phyloP scores from a whole-genome alignment of 1,140 invertebrate species.

The Lanistes nyassanus region DNA sequence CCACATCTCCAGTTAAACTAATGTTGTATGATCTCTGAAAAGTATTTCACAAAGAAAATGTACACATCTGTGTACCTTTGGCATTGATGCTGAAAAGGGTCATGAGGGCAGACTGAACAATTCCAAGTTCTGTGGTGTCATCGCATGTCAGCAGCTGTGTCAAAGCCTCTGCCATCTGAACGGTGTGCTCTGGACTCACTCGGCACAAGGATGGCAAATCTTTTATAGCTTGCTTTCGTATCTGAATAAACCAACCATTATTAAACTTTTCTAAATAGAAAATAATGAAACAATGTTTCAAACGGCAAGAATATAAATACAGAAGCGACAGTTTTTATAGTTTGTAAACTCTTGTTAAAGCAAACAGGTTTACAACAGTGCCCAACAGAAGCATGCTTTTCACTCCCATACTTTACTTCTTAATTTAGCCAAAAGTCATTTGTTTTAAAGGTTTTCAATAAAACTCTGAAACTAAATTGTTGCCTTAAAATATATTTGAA shows the following conservation, averaged over 20 bases:
- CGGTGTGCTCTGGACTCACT: constrained; percentile 80
- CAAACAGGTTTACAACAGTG: no score
- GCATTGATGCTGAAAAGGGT: constrained; percentile 57
- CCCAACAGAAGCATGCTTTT: no score
- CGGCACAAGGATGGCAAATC: constrained; percentile 89
- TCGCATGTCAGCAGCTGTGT: constrained; percentile 86
- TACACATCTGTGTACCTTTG: constrained; percentile 51
- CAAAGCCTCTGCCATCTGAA: constrained; percentile 90
- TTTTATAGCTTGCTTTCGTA: constrained; percentile 95
- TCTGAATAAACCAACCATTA: constrained; percentile 72
- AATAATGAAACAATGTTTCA: constrained; percentile 9
- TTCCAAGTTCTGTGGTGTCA: constrained; percentile 55
- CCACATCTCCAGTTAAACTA: background rate
- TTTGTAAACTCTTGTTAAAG: no score
- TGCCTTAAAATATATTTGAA: no score
- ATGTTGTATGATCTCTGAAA: background rate
- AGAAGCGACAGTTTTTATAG: no score
- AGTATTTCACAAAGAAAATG: background rate
- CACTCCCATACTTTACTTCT: no score
- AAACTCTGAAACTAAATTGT: no score
- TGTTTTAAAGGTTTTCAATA: no score
- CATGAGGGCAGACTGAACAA: constrained; percentile 59
- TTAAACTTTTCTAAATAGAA: background rate
- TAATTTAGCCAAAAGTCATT: no score
- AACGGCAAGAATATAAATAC: no score